Conservation (phyloP, 2,888 invertebrate genomes). For the Acleris literana region DNA sequence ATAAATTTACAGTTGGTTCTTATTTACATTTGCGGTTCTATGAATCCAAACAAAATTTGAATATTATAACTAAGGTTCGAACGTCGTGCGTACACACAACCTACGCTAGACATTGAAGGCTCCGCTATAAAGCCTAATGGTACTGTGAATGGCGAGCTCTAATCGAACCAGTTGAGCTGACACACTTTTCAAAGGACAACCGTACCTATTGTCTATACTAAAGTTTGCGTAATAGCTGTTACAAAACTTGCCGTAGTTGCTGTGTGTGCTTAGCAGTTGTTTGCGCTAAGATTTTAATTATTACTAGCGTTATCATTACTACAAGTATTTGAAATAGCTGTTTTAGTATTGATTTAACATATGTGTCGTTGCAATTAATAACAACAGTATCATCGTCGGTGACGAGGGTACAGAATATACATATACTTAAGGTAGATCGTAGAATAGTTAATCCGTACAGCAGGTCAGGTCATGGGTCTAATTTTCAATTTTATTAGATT, state of each 20-base stretch:
- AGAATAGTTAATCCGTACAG: too few species aligned
- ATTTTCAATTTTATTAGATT: too few species aligned
- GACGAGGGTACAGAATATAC: too few species aligned
- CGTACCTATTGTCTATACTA: constrained; percentile 14
- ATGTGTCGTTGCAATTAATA: too few species aligned
- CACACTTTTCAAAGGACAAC: constrained; percentile 23
- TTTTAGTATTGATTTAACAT: too few species aligned
- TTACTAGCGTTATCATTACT: too few species aligned
- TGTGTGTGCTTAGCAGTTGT: constrained; percentile 1
- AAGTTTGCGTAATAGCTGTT: constrained; percentile 11
- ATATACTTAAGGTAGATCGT: too few species aligned
- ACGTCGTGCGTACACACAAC: constrained; percentile 2
- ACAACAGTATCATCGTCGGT: too few species aligned
- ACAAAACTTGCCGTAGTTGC: background rate
- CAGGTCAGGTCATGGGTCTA: too few species aligned
- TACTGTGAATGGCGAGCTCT: constrained; percentile 7
- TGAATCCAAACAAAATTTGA: constrained; percentile 3
- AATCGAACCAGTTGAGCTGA: constrained; percentile 18
- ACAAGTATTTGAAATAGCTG: too few species aligned
- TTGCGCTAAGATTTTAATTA: background rate
- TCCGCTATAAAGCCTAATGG: constrained; percentile 5
- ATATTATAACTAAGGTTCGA: background rate
- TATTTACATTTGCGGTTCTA: too few species aligned
- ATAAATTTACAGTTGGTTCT: too few species aligned
- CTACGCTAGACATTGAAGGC: constrained; percentile 12